Conservation (phyloP, 2,113 vertebrate genomes). For the Neodon shergylaensis region DNA sequence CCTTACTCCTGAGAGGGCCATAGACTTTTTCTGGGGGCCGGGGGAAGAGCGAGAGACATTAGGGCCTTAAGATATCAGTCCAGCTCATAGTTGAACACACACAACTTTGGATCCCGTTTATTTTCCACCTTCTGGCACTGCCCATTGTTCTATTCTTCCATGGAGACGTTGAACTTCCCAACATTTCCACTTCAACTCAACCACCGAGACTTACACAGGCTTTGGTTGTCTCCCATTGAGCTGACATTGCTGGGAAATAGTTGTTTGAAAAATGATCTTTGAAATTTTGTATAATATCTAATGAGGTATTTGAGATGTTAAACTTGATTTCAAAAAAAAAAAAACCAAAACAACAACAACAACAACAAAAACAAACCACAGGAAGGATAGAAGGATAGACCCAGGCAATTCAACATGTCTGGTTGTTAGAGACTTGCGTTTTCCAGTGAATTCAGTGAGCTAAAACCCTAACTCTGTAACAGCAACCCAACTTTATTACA, state of each 20-base stretch:
- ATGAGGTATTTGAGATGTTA: conserved; percentile 1
- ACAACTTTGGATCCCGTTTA: background rate
- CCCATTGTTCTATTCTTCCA: background rate
- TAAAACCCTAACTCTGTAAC: background rate
- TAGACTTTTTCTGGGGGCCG: background rate
- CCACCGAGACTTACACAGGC: background rate
- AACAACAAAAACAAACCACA: background rate
- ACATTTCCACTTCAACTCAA: background rate
- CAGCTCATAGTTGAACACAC: background rate
- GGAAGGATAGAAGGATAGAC: background rate
- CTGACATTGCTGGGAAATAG: background rate
- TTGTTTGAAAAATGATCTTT: conserved; percentile 30
- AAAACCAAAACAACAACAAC: background rate
- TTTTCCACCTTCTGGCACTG: too few relatives aligned
- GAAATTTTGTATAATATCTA: conserved; percentile 11
- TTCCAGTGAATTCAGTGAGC: background rate
- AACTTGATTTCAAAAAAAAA: background rate
- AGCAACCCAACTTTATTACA: background rate
- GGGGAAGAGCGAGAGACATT: background rate
- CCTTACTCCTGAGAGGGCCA: conserved; percentile 24
- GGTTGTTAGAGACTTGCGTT: background rate
- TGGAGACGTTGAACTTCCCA: background rate
- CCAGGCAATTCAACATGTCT: background rate
- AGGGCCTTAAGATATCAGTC: background rate
- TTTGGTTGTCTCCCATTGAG: background rate